phyloP scores from a whole-genome alignment of 2,113 vertebrate genomes.

The Hepsetus odoe region DNA sequence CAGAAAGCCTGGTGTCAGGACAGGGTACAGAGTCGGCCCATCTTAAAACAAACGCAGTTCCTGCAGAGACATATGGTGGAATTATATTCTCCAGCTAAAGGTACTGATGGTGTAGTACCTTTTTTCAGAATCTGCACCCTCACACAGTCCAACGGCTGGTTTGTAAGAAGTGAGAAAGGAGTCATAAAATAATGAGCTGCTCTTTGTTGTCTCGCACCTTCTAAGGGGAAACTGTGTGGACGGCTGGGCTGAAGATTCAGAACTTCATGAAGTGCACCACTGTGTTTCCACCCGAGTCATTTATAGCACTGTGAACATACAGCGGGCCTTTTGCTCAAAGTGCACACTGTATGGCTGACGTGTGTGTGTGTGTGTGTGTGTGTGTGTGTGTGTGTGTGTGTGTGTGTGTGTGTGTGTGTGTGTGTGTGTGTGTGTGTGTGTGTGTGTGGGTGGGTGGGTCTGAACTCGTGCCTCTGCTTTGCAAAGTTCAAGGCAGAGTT shows the following conservation, averaged over 20 bases:
- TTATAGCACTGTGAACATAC: conserved; percentile 19
- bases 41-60: too few species aligned
- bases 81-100: too few species aligned
- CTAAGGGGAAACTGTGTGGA: neutral
- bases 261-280: conserved; percentile 10
- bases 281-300: conserved; percentile 20
- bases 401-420: neutral
- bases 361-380: neutral
- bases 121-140: too few species aligned
- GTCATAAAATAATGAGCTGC: too few species aligned
- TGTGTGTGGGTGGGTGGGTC: too few species aligned
- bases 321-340: conserved; percentile 23
- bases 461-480: conserved; percentile 5
- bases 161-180: too few species aligned
- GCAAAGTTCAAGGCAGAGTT: conserved; percentile 43
- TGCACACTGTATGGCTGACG: neutral
- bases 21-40: too few species aligned
- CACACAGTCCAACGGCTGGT: too few species aligned
- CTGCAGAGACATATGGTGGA: too few species aligned
- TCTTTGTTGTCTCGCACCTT: too few species aligned
- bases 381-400: conserved; percentile 8
- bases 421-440: conserved; percentile 9
- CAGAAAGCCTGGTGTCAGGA: too few species aligned
- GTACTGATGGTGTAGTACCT: too few species aligned
- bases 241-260: neutral